phyloP scores from a whole-genome alignment of 1,140 invertebrate species.

The Zaprionus vittiger region DNA sequence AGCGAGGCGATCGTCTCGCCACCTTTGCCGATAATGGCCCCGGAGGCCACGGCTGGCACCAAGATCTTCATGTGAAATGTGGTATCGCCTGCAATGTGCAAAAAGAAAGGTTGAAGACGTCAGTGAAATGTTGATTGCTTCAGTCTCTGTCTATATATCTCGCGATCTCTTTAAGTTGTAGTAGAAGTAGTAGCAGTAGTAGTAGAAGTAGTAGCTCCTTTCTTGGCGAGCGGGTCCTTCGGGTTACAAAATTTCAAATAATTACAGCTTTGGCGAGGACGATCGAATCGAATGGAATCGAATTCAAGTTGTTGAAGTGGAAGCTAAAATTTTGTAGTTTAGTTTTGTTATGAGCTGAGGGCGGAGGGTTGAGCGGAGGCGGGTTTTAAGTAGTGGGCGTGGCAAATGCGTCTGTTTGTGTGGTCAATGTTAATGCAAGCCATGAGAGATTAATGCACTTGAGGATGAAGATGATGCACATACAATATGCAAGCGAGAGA shows the following conservation, averaged over 20 bases:
- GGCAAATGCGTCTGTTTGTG: constrained; percentile 17
- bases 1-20: constrained; percentile 98
- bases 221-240: constrained; percentile 4
- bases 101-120: constrained; percentile 56
- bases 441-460: constrained; percentile 44
- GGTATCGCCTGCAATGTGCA: constrained; percentile 86
- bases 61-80: constrained; percentile 97
- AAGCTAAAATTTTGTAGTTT: constrained; percentile 21
- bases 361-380: background rate
- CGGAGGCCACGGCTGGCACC: constrained; percentile 97
- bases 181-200: too few relatives aligned
- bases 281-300: constrained; percentile 4
- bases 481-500: constrained; percentile 64
- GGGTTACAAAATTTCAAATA: constrained; percentile 79
- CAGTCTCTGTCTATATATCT: constrained; percentile 23
- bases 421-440: constrained; percentile 51
- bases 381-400: background rate
- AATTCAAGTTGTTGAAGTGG: constrained; percentile 12
- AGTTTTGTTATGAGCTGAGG: constrained; percentile 48
- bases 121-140: constrained; percentile 33
- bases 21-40: constrained; percentile 98
- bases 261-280: constrained; percentile 68
- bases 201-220: background rate
- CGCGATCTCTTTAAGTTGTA: constrained; percentile 15
- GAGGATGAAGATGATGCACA: constrained; percentile 48